Base-by-base conservation (phyloP, 1,140 invertebrate genomes). In the Danaus plexippus region DNA sequence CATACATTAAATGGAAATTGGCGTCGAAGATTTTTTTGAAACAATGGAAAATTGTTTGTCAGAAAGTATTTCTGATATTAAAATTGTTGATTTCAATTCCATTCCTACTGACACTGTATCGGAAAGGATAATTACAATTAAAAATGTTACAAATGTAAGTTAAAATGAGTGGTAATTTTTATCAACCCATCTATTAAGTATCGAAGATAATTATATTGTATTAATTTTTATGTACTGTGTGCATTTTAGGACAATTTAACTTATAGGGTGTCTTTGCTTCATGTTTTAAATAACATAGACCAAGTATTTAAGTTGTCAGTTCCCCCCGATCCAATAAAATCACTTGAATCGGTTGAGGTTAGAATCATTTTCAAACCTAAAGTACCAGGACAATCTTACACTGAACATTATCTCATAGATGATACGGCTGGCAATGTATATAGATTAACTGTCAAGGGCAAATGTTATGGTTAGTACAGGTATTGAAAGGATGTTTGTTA, bases 341-440 rank as follows among this genome's bases (percentile, higher is more conserved):
- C 77, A 4, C 52, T 63, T 7, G 66, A 78, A 9, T 60, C 45
- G 44, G 77, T 64, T 3, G 67, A 71, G 60, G 62, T 85, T 2
- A 74, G 54, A 47, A 67, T 82, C 47, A 12, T 64, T 12, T 86
- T 83, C 54, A 69, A 66, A 43, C 78, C 83, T 5, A 77, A 71
- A 45, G 54, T 75, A 8, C 58, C 71, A 0, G 65, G 71, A 0
- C 80, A 83, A 48, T 72, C 74, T 5, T 85, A 73, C 52, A 82
- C 80, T 3, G 80, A 86, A 13, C 83, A 86, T 64, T 86, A 73
- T 48, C 55, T 85, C 7, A 60, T 86, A 18, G 81, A 83, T 49
- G 80, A 85, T 43, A 77, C 73, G 9, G 61, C 58, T 42, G 78
- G 77, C 7, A 77, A 77, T 63, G 63, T 57, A 54, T 80, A 77